Percentiles rank a stretch among this genome's conserved stretches.
Conservation (phyloP, 2,113 vertebrate genomes). For the Channa argus region DNA sequence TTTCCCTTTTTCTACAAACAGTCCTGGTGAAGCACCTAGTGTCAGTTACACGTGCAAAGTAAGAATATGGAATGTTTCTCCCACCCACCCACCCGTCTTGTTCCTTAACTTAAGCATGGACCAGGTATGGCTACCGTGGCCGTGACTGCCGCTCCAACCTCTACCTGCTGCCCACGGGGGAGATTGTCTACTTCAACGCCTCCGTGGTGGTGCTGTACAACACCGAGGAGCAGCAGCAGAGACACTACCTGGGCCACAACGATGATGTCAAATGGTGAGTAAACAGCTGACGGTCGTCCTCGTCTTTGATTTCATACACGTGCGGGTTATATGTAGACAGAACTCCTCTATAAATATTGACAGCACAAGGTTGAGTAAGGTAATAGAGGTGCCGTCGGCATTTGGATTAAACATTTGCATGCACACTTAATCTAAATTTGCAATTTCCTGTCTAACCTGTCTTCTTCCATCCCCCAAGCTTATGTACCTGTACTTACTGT, state of each 20-base stretch:
- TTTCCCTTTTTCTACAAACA: too few relatives aligned
- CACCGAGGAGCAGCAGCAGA: slow-evolving; percentile 90
- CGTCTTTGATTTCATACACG: not conserved
- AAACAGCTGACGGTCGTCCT: not conserved
- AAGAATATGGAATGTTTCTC: not conserved
- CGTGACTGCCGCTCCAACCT: slow-evolving; percentile 92
- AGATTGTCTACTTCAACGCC: slow-evolving; percentile 93
- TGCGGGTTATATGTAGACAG: too few relatives aligned
- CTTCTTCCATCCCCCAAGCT: too few relatives aligned
- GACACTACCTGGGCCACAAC: slow-evolving; percentile 93
- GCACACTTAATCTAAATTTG: too few relatives aligned
- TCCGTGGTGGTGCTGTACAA: slow-evolving; percentile 92
- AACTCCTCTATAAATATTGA: not conserved
- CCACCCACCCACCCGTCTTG: rapidly evolving
- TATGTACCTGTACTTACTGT: not conserved
- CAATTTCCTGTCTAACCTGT: not conserved
- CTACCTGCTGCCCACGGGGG: slow-evolving; percentile 91
- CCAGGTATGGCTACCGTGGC: slow-evolving; percentile 91
- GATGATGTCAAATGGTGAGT: slow-evolving; percentile 94
- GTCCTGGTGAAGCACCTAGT: not conserved
- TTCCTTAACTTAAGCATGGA: slow-evolving; percentile 55
- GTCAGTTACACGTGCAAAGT: not conserved
- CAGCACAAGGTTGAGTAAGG: too few relatives aligned
- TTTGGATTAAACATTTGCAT: not conserved
- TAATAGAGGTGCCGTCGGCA: not conserved